Evolutionary conservation across 1,140 invertebrate genomes (phyloP), one percentile per base, ranked within the genome.

Genomic region (Pogonognathellus flavescens): DNA sequence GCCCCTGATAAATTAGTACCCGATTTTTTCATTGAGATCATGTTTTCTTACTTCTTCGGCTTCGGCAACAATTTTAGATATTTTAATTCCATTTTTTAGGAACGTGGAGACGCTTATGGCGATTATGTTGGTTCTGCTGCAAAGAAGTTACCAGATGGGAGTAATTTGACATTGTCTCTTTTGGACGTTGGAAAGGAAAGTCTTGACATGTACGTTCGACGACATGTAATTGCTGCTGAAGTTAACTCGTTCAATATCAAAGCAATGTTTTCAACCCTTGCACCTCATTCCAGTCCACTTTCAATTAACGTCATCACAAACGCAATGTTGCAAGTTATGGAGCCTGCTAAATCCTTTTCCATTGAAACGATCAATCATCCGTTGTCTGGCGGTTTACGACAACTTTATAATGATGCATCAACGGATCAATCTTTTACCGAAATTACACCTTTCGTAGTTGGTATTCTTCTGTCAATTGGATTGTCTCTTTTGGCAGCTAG

Each of bases 401-500:
- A n/a, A n/a, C n/a, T n/a, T 31, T 87, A 16, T 49, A 87, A 1
- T 84, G 87, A 53, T 59, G 82, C 7, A 84, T 85, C 6, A 80
- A 55, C 87, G 10, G 62, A 89, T 83, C 88, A 87, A 11, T n/a
- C 52, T 11, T 88, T 60, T 80, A 22, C 20, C 6, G 49, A 84
- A 53, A 70, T 53, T 49, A 62, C 86, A 31, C 76, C 85, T 5
- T 14, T 88, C 62, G 31, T 88, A 11, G 87, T 86, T 91, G 92
- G 41, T 50, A 49, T 88, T 16, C 41, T 89, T 16, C 80, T 88
- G 22, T 86, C 88, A 31, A 86, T 90, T 49, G 89, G 89, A 13
- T 89, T 93, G 89, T 91, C 92, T 2, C 91, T 96, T 87, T 93
- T 96, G 1, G 94, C 94, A 0, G 93, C 95, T 0, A 95, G 95